These are phyloP conservation scores for Scatophagus argus DNA, from an alignment of 2,113 vertebrate genomes.

Conservation along the genomic window DNA sequence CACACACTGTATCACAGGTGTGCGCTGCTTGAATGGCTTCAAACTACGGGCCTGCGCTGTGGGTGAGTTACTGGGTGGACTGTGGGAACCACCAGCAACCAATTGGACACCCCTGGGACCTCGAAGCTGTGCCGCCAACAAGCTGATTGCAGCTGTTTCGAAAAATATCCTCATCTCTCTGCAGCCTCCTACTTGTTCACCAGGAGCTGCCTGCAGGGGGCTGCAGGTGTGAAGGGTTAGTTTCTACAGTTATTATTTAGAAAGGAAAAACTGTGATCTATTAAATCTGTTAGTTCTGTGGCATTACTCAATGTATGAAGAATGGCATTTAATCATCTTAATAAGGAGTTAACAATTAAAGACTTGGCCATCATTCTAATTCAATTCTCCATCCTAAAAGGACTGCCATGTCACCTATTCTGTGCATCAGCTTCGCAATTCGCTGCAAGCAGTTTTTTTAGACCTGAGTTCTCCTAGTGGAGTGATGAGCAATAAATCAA, in stretches of 20 bases:
- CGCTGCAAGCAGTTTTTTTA: background rate
- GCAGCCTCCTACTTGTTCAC: background rate
- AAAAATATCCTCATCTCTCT: background rate
- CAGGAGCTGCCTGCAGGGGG: conserved; percentile 14
- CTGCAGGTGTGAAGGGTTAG: background rate
- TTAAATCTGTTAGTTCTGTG: background rate
- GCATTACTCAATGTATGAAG: background rate
- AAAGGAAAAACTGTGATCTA: background rate
- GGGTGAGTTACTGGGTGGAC: conserved; percentile 13
- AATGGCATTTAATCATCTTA: background rate
- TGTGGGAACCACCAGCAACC: background rate
- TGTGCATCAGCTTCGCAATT: background rate
- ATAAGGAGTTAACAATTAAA: background rate
- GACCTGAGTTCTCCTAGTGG: background rate
- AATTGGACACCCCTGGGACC: conserved; percentile 6
- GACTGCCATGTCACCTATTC: background rate
- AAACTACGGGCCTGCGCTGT: background rate
- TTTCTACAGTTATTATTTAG: background rate
- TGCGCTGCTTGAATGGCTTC: background rate
- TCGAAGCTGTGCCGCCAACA: conserved; percentile 16
- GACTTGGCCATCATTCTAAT: background rate
- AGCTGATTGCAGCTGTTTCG: conserved; percentile 18
- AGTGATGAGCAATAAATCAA: background rate
- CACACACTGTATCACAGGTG: background rate
- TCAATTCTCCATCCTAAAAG: background rate